Percentiles rank a stretch among this genome's conserved stretches.
These are phyloP conservation scores for Aleiodes sp. DNA, from an alignment of 1,140 invertebrate species.

Conservation along the genomic window DNA sequence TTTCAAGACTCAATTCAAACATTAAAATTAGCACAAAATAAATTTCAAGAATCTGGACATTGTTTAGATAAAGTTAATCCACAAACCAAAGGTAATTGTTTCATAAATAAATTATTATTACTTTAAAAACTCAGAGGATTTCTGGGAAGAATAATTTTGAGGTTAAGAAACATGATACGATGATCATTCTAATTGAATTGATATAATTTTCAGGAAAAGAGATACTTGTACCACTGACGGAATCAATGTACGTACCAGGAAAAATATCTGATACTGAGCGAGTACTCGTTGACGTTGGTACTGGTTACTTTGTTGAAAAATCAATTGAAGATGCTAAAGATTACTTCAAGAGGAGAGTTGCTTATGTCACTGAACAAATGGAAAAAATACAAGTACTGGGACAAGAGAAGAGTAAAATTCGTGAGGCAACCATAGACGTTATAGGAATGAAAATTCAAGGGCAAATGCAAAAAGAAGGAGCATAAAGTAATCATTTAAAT, in stretches of 20 bases:
- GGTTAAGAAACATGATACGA: conserved; percentile 41
- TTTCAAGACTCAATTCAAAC: conserved; percentile 89
- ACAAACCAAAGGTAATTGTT: conserved; percentile 70
- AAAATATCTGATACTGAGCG: conserved; percentile 81
- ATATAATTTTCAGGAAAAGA: conserved; percentile 67
- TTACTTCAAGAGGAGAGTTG: conserved; percentile 91
- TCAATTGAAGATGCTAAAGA: conserved; percentile 83
- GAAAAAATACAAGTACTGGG: conserved; percentile 90
- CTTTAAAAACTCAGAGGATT: too few species aligned
- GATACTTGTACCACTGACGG: conserved; percentile 90
- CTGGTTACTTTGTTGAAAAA: conserved; percentile 95
- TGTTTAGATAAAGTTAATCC: conserved; percentile 83
- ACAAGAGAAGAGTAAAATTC: conserved; percentile 85
- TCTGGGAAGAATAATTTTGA: conserved; percentile 25
- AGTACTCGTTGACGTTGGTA: conserved; percentile 93
- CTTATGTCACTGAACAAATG: conserved; percentile 92
- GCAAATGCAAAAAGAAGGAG: conserved; percentile 45
- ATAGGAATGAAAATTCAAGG: conserved; percentile 74
- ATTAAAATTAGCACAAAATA: conserved; percentile 88
- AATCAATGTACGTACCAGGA: conserved; percentile 95
- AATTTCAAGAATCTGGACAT: conserved; percentile 88
- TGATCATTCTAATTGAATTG: not conserved
- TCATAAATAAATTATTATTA: not conserved
- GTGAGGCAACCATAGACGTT: conserved; percentile 79
- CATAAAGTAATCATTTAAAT: conserved; percentile 35